Percentiles rank a stretch among this genome's conserved stretches.
Conservation (phyloP, 2,888 invertebrate species). For the Synergus gifuensis region DNA sequence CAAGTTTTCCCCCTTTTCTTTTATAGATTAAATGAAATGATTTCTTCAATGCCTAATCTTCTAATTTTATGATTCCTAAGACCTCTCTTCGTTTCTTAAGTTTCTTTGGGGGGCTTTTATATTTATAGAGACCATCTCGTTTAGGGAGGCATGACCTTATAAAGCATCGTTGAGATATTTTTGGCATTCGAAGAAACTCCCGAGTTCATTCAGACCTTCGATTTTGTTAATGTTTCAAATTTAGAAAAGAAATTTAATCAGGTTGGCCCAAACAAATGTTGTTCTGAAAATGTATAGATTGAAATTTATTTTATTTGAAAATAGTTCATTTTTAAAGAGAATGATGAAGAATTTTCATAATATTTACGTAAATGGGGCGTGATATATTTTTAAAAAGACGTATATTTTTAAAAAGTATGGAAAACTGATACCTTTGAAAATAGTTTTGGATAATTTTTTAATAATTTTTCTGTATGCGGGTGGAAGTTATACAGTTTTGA, state of each 20-base stretch:
- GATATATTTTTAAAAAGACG: background rate
- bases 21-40: conserved; percentile 46
- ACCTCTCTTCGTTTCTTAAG: too few relatives aligned
- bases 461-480: background rate
- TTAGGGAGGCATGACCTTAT: conserved; percentile 41
- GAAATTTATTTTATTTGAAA: background rate
- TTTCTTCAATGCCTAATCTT: background rate
- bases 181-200: conserved; percentile 38
- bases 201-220: conserved; percentile 37
- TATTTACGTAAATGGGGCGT: background rate
- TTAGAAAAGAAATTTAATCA: background rate
- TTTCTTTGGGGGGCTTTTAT: conserved; percentile 7
- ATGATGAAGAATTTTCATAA: background rate
- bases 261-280: background rate
- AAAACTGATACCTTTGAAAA: background rate
- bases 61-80: background rate
- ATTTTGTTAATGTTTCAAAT: conserved; percentile 2
- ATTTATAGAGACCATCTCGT: conserved; percentile 39
- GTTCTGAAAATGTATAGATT: background rate
- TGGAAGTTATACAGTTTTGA: background rate
- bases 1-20: conserved; percentile 26
- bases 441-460: background rate
- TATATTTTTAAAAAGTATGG: background rate
- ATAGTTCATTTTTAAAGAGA: background rate
- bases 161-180: conserved; percentile 27